phyloP scores from a whole-genome alignment of 2,797 vertebrate genomes.

The Aselliscus stoliczkanus region DNA sequence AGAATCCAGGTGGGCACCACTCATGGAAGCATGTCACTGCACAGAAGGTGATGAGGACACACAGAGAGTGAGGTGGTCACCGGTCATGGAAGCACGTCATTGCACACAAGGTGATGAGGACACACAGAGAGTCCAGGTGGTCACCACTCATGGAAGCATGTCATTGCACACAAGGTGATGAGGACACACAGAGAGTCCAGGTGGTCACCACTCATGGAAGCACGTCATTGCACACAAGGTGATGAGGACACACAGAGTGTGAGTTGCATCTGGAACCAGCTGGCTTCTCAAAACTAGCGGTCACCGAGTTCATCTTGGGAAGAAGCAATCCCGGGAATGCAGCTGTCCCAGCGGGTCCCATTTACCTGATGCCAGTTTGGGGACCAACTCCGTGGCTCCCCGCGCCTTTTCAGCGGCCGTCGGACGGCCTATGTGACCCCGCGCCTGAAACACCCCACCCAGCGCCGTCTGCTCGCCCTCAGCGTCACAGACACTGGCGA shows the following conservation, averaged over 20 bases:
- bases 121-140: too few species aligned
- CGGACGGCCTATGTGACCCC: constrained; percentile 78
- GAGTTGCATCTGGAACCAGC: constrained; percentile 64
- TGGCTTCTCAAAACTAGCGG: constrained; percentile 73
- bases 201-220: too few species aligned
- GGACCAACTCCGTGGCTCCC: constrained; percentile 75
- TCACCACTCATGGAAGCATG: too few species aligned
- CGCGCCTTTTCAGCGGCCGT: constrained; percentile 77
- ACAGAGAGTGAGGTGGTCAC: too few species aligned
- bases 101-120: too few species aligned
- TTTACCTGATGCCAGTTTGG: constrained; percentile 76
- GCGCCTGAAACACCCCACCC: constrained; percentile 60
- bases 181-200: too few species aligned
- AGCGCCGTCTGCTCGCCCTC: constrained; percentile 69
- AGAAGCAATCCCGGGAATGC: constrained; percentile 74
- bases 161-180: too few species aligned
- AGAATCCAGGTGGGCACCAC: constrained; percentile 68
- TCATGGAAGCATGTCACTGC: constrained; percentile 45
- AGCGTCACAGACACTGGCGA: constrained; percentile 74
- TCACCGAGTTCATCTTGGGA: constrained; percentile 75
- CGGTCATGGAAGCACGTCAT: too few species aligned
- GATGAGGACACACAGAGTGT: too few species aligned
- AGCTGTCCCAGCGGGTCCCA: constrained; percentile 74
- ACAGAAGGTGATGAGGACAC: constrained; percentile 29
- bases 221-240: too few species aligned